Evolutionary conservation across 1,140 invertebrate species (phyloP), one percentile per base, ranked within the genome.

Genomic region (Sitodiplosis mosellana): DNA sequence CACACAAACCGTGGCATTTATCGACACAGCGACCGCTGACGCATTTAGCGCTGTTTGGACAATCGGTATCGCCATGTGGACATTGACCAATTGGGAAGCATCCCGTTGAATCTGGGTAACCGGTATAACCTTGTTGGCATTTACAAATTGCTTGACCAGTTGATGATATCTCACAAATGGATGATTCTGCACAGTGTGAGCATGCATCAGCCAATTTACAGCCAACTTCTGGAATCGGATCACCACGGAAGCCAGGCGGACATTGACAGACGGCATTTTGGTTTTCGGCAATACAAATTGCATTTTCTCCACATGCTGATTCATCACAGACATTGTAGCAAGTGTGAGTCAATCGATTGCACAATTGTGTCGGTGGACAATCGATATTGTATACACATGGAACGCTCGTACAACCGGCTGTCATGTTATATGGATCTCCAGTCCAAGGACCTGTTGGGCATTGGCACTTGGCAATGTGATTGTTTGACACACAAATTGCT

Each of bases 351-450:
- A 88, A 63, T 27, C 85, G 70, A 56, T 91, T 82, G 55, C 87
- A 89, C 34, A 87, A 65, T 59, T 90, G 81, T 27, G 75, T 72
- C 2, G 74, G 65, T 12, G 78, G 77, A 59, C 86, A 89, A 56
- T 90, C 86, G 21, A 76, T 74, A 54, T 88, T 88, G 56, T 85
- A 86, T 21, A 89, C 80, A 59, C 86, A 89, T 8, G 83, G 81
- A 2, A 89, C 86, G 21, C 74, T 69, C 60, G 76, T 71, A 56
- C 87, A 90, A 18, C 85, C 85, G 51, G 73, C 70, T 19, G 67
- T 66, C 0, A 73, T 61, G 58, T 89, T 82, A 56, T 81, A 78
- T 0, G 87, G 85, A 69, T 91, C 78, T 1, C 87, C 88, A 7
- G 82, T 78, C 59, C 77, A 88, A 1, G 81, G 74, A 14, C 87